A percentile compares a stretch with the other conserved stretches of the same genome.
Conservation (phyloP, 2,797 vertebrate genomes). For the Delichon dasypus region DNA sequence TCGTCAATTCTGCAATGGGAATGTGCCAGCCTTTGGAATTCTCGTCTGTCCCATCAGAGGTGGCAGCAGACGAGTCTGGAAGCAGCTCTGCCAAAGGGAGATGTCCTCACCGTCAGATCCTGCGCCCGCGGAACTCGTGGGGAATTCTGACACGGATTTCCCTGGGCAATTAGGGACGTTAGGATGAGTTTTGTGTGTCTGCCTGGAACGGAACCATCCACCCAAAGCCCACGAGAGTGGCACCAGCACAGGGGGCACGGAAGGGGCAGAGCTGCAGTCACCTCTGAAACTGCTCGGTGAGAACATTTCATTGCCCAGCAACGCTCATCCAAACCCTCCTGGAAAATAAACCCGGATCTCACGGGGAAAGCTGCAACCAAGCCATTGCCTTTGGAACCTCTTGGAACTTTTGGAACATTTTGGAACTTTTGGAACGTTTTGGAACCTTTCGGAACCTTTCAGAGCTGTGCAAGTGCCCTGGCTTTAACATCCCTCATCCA, state of each 20-base stretch:
- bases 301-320: rapidly evolving
- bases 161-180: background rate
- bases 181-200: background rate
- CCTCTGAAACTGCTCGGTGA: background rate
- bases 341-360: background rate
- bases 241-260: background rate
- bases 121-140: rapidly evolving
- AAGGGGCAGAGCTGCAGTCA: background rate
- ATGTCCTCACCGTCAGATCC: background rate
- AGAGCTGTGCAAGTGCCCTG: background rate
- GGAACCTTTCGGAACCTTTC: background rate
- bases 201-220: background rate
- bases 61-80: background rate
- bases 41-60: background rate
- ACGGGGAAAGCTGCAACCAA: background rate
- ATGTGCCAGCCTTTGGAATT: background rate
- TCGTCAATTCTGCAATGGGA: background rate
- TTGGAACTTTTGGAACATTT: background rate
- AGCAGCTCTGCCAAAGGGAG: background rate
- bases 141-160: background rate
- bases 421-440: background rate
- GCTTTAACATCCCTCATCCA: background rate
- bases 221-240: background rate
- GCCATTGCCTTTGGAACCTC: background rate
- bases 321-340: background rate